Conservation (phyloP, 2,888 invertebrate genomes). For the Scaptomyza tumidula region DNA sequence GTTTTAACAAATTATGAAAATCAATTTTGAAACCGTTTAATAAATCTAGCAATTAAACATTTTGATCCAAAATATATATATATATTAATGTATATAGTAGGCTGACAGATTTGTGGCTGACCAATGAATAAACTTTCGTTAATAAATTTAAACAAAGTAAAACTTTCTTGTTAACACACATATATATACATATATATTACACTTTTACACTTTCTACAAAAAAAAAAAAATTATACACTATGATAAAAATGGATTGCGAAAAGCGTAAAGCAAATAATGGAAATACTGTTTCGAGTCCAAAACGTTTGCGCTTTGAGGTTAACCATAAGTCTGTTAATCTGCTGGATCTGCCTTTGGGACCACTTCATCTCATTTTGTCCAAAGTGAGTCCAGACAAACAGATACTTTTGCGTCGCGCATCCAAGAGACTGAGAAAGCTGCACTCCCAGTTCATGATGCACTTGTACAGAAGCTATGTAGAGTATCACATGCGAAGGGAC, state of each 20-base stretch:
- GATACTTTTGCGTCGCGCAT: slow-evolving; percentile 1
- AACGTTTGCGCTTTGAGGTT: neutral
- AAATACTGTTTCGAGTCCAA: neutral
- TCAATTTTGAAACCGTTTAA: slow-evolving; percentile 39
- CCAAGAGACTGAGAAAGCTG: slow-evolving; percentile 5
- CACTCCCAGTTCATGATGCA: slow-evolving; percentile 32
- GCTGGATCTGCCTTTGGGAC: slow-evolving; percentile 35
- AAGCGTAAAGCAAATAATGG: slow-evolving; percentile 18
- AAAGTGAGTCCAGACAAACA: slow-evolving; percentile 27
- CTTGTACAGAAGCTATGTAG: neutral
- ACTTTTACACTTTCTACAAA: neutral
- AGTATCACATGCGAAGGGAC: neutral
- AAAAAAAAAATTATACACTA: neutral
- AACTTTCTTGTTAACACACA: neutral
- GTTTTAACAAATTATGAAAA: slow-evolving; percentile 47
- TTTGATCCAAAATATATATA: slow-evolving; percentile 10
- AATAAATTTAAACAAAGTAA: slow-evolving; percentile 8
- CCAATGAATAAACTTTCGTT: slow-evolving; percentile 25
- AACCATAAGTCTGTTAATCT: neutral
- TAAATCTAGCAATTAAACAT: slow-evolving; percentile 2
- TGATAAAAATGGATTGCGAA: slow-evolving; percentile 6
- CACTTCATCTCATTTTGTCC: slow-evolving; percentile 31
- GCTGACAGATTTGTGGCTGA: slow-evolving; percentile 18
- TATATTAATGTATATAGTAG: slow-evolving; percentile 17
- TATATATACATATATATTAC: too few relatives aligned